Percentiles rank a stretch among this genome's conserved stretches.
Evolutionary conservation across 1,140 invertebrate genomes (phyloP).

Genomic region (Aricia agestis): DNA sequence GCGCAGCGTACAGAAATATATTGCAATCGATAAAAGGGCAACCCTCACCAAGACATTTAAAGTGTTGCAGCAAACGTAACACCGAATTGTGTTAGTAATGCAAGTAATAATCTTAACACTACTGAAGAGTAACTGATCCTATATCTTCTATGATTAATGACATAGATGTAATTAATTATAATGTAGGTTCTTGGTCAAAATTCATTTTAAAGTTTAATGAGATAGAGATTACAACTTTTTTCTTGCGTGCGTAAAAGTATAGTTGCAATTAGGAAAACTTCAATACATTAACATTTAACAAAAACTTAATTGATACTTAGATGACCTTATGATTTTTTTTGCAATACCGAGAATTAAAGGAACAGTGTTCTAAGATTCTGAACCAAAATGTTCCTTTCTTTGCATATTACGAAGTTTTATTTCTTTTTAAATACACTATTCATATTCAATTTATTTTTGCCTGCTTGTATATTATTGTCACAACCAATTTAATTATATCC

Average conservation of each 20-base stretch:
- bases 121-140: neutral
- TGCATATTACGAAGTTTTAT: no score
- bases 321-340: neutral
- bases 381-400: neutral
- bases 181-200: no score
- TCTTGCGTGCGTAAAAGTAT: no score
- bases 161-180: no score
- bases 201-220: no score
- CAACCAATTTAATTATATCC: neutral
- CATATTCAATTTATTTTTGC: neutral
- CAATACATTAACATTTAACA: neutral
- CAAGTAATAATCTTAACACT: neutral
- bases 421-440: no score
- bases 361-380: neutral
- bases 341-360: neutral
- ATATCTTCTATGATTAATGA: no score
- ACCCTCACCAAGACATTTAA: neutral
- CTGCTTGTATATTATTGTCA: neutral
- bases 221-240: no score
- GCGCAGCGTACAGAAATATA: neutral
- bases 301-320: neutral
- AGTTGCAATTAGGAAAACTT: neutral
- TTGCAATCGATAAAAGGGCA: constrained; percentile 2
- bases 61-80: neutral
- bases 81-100: neutral